Conservation (phyloP, 2,797 vertebrate genomes). For the Limosa lapponica region DNA sequence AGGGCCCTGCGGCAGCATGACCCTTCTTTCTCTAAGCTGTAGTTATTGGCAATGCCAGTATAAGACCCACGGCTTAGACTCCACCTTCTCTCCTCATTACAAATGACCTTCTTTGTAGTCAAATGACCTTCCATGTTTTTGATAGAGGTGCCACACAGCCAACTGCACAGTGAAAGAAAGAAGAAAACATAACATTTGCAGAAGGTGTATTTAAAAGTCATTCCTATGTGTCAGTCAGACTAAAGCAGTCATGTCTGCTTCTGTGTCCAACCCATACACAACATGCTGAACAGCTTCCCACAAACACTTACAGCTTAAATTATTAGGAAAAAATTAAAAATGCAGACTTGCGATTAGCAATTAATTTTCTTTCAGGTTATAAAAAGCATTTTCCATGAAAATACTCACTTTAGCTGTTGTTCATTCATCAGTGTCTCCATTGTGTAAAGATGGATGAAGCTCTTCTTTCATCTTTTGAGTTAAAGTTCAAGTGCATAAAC, state of each 20-base stretch:
- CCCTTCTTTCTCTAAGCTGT: slow-evolving; percentile 17
- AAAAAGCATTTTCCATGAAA: background rate
- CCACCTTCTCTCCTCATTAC: slow-evolving; percentile 14
- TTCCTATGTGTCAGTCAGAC: background rate
- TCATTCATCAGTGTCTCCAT: background rate
- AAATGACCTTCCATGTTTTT: background rate
- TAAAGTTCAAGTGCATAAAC: background rate
- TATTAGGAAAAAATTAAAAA: background rate
- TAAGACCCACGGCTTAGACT: background rate
- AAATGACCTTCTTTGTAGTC: slow-evolving; percentile 32
- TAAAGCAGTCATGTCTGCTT: background rate
- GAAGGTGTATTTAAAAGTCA: background rate
- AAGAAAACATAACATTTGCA: background rate
- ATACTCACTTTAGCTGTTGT: background rate
- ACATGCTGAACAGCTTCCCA: background rate
- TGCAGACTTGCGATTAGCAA: background rate
- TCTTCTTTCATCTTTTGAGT: background rate
- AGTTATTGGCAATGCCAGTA: background rate
- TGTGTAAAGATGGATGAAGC: background rate
- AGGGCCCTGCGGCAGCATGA: background rate
- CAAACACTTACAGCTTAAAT: background rate
- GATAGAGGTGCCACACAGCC: background rate
- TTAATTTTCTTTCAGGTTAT: background rate
- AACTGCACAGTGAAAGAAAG: background rate
- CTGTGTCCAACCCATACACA: background rate